These are phyloP conservation scores for Aproaerema taeniolella DNA, from an alignment of 2,888 invertebrate genomes.

Conservation along the genomic window DNA sequence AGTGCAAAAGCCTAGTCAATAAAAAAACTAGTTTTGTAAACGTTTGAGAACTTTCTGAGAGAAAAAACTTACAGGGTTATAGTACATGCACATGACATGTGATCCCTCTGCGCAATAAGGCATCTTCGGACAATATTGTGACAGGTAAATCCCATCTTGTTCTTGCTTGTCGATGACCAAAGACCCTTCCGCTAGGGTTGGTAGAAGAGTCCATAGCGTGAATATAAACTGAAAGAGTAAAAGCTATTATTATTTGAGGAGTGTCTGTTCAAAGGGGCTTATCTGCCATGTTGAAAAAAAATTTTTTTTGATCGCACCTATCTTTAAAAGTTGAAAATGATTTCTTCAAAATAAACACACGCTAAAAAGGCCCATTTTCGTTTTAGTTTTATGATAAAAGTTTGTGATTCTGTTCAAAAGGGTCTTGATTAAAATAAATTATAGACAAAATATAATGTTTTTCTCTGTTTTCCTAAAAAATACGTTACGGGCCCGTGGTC, in stretches of 20 bases:
- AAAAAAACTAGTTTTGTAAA: neutral
- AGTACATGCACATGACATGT: constrained; percentile 56
- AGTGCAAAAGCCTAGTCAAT: neutral
- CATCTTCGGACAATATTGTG: constrained; percentile 47
- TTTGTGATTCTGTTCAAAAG: too few species aligned
- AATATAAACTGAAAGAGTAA: neutral
- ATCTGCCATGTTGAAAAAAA: neutral
- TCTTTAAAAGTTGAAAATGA: neutral
- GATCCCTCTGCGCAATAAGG: constrained; percentile 44
- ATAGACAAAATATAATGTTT: too few species aligned
- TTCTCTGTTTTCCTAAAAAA: too few species aligned
- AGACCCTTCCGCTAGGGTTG: constrained; percentile 26
- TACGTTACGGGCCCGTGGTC: too few species aligned
- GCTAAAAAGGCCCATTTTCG: too few species aligned
- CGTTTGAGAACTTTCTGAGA: neutral
- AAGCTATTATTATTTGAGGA: too few species aligned
- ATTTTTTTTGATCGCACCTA: neutral
- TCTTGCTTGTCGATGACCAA: constrained; percentile 31
- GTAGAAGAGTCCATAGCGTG: neutral
- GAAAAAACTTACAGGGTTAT: constrained; percentile 42
- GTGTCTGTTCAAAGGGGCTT: too few species aligned
- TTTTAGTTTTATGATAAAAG: too few species aligned
- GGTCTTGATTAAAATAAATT: too few species aligned
- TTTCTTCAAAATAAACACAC: too few species aligned
- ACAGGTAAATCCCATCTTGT: constrained; percentile 31